phyloP scores from a whole-genome alignment of 2,888 invertebrate species.

The Ctena decussata region DNA sequence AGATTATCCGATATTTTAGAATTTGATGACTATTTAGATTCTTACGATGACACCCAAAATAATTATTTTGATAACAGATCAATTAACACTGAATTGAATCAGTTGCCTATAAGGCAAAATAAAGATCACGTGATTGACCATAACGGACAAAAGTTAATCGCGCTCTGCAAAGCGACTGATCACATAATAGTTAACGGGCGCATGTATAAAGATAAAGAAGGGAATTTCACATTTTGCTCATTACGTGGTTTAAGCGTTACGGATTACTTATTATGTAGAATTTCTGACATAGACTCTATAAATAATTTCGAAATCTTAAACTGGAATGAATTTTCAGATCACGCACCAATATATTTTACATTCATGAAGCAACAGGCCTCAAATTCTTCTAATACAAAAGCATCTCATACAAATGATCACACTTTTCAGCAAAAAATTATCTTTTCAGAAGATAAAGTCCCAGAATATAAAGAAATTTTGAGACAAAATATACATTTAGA shows the following conservation, averaged over 20 bases:
- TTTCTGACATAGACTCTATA: neutral
- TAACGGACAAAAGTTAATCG: neutral
- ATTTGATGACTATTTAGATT: neutral
- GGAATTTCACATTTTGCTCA: neutral
- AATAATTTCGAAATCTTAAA: neutral
- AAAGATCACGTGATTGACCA: neutral
- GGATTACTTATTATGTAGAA: neutral
- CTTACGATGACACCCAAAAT: neutral
- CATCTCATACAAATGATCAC: no score
- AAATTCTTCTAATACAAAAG: neutral
- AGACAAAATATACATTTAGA: neutral
- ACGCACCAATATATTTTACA: neutral
- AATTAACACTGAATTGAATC: neutral
- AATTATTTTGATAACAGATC: neutral
- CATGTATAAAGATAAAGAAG: neutral
- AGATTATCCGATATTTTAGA: conserved; percentile 4
- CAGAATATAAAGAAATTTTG: neutral
- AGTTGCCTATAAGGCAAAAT: neutral
- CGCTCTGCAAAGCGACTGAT: neutral
- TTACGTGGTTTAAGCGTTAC: neutral
- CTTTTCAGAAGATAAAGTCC: neutral
- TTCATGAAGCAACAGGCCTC: neutral
- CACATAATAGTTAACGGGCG: neutral
- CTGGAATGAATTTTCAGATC: neutral
- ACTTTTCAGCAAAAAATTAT: neutral